Base-by-base conservation (phyloP, 2,797 vertebrate species). In the Distichodus sexfasciatus region DNA sequence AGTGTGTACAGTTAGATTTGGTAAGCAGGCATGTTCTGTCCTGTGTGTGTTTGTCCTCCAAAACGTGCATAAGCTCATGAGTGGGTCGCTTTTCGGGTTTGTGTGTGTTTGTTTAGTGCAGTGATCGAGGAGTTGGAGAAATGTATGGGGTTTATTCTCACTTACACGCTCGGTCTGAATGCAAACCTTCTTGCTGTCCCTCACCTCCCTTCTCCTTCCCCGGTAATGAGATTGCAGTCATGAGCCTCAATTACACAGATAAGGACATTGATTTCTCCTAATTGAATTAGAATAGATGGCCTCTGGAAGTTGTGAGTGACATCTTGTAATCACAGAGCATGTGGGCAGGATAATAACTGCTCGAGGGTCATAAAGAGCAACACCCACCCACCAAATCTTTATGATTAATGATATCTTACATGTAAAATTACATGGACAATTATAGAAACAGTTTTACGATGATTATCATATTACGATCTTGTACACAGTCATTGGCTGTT, bases 191-290 rank as follows among this genome's bases (percentile, higher is more conserved):
- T 55, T 35, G 23, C 14, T 12, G 17, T 31, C 24, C 14, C 26
- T 47, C 35, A 21, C 46, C 64, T 58, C 28, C 21, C 47, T 62
- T 15, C 33, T 51, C 31, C 55, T 65, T 4, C 53, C 62, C 66
- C 33, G 36, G 29, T 67, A 74, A 76, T 76, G 62, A 71, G 69
- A 73, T 68, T 43, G 76, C 62, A 50, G 60, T 63, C 57, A 58
- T 50, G 62, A 41, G 57, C 51, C 40, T 36, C 65, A 68, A 71
- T 65, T 71, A 48, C 53, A 8, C 33, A 50, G 58, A 71, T 76
- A 69, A 63, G 57, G 23, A 48, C 48, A 76, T 66, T 55, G 31
- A 69, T 69, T 73, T 66, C 62, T 70, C 44, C 59, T 35, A 72
- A 68, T 43, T 46, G 53, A 75, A 75, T 62, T 64, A 63, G 71